Conservation (phyloP, 2,888 invertebrate genomes). For the Malachius bipustulatus region DNA sequence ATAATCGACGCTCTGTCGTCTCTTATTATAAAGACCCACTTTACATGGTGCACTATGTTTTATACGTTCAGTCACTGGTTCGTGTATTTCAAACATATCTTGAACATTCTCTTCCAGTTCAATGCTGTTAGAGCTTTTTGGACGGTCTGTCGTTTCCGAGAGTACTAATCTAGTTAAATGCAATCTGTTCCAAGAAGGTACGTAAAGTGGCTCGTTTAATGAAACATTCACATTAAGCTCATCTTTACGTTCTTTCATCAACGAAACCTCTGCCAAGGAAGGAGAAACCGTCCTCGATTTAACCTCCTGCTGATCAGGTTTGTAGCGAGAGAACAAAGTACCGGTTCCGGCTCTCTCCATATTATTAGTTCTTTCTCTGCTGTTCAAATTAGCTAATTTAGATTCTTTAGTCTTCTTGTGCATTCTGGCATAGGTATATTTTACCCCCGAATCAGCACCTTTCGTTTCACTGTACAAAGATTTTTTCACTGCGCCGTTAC, state of each 20-base stretch:
- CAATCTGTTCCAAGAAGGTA: slow-evolving; percentile 23
- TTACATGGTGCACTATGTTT: slow-evolving; percentile 29
- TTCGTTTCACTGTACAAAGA: slow-evolving; percentile 23
- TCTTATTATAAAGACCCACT: slow-evolving; percentile 26
- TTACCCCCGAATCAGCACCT: slow-evolving; percentile 22
- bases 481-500: slow-evolving; percentile 12
- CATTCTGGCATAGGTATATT: slow-evolving; percentile 23
- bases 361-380: neutral
- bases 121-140: slow-evolving; percentile 34
- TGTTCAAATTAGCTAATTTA: neutral
- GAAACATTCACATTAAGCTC: slow-evolving; percentile 8
- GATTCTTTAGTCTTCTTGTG: slow-evolving; percentile 18
- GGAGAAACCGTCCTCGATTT: slow-evolving; percentile 16
- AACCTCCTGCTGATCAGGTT: neutral
- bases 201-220: slow-evolving; percentile 16
- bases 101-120: slow-evolving; percentile 32
- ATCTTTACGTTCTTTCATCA: slow-evolving; percentile 17
- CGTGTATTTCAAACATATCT: slow-evolving; percentile 32
- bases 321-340: neutral
- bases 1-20: slow-evolving; percentile 22
- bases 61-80: slow-evolving; percentile 24
- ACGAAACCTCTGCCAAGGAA: slow-evolving; percentile 17
- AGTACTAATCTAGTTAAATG: slow-evolving; percentile 31
- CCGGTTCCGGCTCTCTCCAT: neutral
- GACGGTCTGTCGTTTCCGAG: slow-evolving; percentile 30